Base-by-base conservation (phyloP, 1,140 invertebrate genomes). In the Drosophila sp. region DNA sequence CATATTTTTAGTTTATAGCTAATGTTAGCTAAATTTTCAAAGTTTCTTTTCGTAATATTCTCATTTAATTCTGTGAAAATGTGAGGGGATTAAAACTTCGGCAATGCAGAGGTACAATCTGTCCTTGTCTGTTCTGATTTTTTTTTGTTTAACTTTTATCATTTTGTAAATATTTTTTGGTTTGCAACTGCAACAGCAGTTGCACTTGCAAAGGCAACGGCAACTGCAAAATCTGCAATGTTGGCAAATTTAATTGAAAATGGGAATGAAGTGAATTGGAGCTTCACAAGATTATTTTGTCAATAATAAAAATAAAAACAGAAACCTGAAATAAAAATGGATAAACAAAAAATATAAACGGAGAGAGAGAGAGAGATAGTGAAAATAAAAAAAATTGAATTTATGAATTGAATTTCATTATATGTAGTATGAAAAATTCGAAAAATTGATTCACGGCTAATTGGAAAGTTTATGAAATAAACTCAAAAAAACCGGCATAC, bases 361-460 rank as follows among this genome's bases (percentile, higher is more conserved):
- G 1, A 50, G 7, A 8, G 8, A 11, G 10, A 38, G 10, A 38
- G 8, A 23, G 44, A 27, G 80, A 89, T n/a, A 17, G 17, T 17
- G 17, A 17, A 17, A 17, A 17, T 17, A 84, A 80, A 32, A 32
- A 72, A 89, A 89, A 89, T 89, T 89, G 84, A 89, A 89, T 89
- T 89, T 89, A 84, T 85, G 70, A 89, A 89, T 84, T 89, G 77
- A 89, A 89, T 89, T 89, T 83, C 80, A 87, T 89, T 80, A 84
- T 80, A 84, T 38, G 10, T 35, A 35, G 7, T 54, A 64, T 56
- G 79, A 76, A 61, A 79, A 61, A 67, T 71, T 58, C 67, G 25
- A 63, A 68, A 83, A 86, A 80, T 77, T 89, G 76, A 62, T 87
- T 78, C 25, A 7, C 56, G 66, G 65, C 70, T 84, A 89, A 89